Evolutionary conservation across 2,797 vertebrate species (phyloP), one percentile per base, ranked within the genome.

Genomic region (Cossypha niveicapilla): DNA sequence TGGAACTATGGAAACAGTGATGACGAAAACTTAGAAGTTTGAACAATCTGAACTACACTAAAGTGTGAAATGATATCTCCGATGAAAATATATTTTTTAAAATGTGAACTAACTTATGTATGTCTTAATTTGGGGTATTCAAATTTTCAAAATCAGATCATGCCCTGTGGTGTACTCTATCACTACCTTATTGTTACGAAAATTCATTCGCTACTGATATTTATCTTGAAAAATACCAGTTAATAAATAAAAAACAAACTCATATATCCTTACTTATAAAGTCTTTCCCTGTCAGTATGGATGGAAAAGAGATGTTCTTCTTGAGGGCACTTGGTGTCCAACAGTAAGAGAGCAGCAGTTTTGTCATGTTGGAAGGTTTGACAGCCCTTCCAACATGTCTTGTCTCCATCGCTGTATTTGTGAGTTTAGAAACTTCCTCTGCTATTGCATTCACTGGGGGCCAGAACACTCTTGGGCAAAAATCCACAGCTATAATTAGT

Each of bases 401-500:
- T 78, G 32, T 86, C 74, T 93, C 74, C 65, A 42, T 50, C 24
- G 1, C 71, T 71, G 12, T 35, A 10, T 70, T 75, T 71, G 28
- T 73, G 84, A 73, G 85, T 90, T 94, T 63, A 88, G 63, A 90
- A 93, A 85, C 74, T 92, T 95, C 51, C 48, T 84, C 67, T 71
- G 39, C 28, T 47, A 2, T 48, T 79, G 44, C 66, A 70, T 84
- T 94, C 84, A 87, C 0, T 71, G 74, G 74, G 60, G 88, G 27
- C 90, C 83, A 92, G 90, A 95, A 90, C 44, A 76, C 86, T 94
- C 94, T 60, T 94, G 88, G 92, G 90, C 80, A 94, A 94, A 93
- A 94, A 91, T 88, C 73, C 63, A 41, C 71, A 62, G 88, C 86
- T 93, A 84, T 96, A 94, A 96, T 96, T 95, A 95, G 77, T 85